phyloP scores from a whole-genome alignment of 1,140 invertebrate genomes.

The Luehdorfia chinensis region DNA sequence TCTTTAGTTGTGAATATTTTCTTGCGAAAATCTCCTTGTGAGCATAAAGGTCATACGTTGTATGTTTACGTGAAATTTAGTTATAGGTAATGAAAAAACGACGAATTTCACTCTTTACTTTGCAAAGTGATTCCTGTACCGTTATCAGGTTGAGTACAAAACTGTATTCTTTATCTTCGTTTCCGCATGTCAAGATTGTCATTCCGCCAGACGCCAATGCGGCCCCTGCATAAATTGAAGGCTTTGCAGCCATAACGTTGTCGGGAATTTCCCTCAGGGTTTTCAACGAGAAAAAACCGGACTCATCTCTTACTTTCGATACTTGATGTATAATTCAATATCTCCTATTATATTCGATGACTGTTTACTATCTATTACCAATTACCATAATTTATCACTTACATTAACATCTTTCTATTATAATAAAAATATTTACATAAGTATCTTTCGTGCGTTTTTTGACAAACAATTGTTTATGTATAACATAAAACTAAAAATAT shows the following conservation, averaged over 20 bases:
- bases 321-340: constrained; percentile 64
- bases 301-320: constrained; percentile 47
- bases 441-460: too few relatives aligned
- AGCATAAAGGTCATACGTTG: too few relatives aligned
- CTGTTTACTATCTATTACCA: too few relatives aligned
- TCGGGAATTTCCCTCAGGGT: constrained; percentile 59
- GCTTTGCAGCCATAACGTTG: constrained; percentile 51
- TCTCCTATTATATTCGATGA: constrained; percentile 40
- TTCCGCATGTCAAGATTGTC: constrained; percentile 55
- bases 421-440: background rate
- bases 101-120: too few relatives aligned
- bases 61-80: too few relatives aligned
- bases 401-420: too few relatives aligned
- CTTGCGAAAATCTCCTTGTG: background rate
- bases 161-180: constrained; percentile 40
- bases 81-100: too few relatives aligned
- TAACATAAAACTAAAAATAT: too few relatives aligned
- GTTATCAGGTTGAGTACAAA: background rate
- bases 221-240: constrained; percentile 64
- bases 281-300: constrained; percentile 56
- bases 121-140: constrained; percentile 1
- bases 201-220: constrained; percentile 53
- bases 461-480: too few relatives aligned
- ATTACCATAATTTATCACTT: too few relatives aligned
- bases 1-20: constrained; percentile 4